Base-by-base conservation (phyloP, 2,797 vertebrate genomes). In the Enteromius paludinosus region DNA sequence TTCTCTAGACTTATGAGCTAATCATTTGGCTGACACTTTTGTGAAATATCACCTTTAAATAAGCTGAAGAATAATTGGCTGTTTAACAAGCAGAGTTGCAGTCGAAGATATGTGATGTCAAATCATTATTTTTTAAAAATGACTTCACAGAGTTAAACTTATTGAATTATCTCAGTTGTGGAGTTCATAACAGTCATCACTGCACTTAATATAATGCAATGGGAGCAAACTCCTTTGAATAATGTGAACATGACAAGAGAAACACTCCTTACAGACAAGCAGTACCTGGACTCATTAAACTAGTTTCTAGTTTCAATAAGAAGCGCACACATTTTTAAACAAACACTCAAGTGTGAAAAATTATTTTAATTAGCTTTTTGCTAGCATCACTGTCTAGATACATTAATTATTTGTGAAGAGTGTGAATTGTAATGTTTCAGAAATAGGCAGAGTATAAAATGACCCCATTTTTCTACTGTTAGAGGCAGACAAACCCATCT, bases 181-280 rank as follows among this genome's bases (percentile, higher is more conserved):
- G 28, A 77, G 69, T 68, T 78, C 49, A 66, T 41, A 25, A 72
- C 52, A 45, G 61, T 79, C 41, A 72, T 47, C 30, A 61, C 62
- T 79, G 79, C 30, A 56, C 62, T 74, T 25, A 62, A 80, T 69
- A 70, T 41, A 81, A 18, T 18, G 12, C 65, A 76, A 76, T 43
- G 12, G n/a, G 41, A 59, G 7, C 43, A 54, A 69, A 20, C 43
- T 18, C 12, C 72, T 71, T 75, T 84, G 54, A 76, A 79, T 49
- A 66, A 66, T 1, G 7, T 1, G 5, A 33, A 28, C 28, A 52
- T 49, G n/a, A 59, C 38, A 6, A 61, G 41, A 45, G 38, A 20
- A 41, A 75, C 41, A 71, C 1, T 45, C 18, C 23, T 33, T 72
- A 52, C 5, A 66, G 25, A 25, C 45, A 68, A 14, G 9, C 20